Conservation (phyloP, 2,797 vertebrate genomes). For the Crossoptilon crossoptilon region DNA sequence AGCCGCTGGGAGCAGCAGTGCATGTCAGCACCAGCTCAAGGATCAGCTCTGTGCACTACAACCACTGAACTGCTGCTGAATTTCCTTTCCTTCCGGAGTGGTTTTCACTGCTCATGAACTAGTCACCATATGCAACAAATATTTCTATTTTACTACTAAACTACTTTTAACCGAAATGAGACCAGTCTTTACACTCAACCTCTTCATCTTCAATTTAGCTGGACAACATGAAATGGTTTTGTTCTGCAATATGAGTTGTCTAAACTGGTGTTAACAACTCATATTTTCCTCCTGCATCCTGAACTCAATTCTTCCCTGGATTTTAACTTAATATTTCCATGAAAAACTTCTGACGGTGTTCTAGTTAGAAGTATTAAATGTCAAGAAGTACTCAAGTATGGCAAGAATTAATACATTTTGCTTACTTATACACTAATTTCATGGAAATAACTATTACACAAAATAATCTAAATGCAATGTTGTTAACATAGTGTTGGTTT, state of each 20-base stretch:
- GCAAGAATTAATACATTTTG: background rate
- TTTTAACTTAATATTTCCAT: background rate
- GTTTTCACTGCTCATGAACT: background rate
- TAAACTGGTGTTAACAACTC: background rate
- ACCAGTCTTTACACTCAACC: background rate
- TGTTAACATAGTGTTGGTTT: background rate
- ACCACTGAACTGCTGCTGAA: rapidly evolving
- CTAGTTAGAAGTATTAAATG: background rate
- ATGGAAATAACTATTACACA: background rate
- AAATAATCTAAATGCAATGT: background rate
- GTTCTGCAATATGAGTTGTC: background rate
- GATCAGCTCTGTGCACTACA: background rate
- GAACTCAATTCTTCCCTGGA: background rate
- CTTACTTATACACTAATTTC: background rate
- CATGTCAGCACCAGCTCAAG: rapidly evolving
- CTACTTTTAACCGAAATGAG: background rate
- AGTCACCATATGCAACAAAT: rapidly evolving
- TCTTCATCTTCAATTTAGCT: background rate
- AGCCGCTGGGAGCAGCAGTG: background rate
- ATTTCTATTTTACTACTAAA: background rate
- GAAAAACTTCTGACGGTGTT: background rate
- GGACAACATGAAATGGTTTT: background rate
- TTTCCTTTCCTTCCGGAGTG: background rate
- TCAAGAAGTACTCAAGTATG: background rate
- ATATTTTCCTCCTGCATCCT: background rate